These are phyloP conservation scores for Diogma glabrata DNA, from an alignment of 2,888 invertebrate genomes.

Conservation along the genomic window DNA sequence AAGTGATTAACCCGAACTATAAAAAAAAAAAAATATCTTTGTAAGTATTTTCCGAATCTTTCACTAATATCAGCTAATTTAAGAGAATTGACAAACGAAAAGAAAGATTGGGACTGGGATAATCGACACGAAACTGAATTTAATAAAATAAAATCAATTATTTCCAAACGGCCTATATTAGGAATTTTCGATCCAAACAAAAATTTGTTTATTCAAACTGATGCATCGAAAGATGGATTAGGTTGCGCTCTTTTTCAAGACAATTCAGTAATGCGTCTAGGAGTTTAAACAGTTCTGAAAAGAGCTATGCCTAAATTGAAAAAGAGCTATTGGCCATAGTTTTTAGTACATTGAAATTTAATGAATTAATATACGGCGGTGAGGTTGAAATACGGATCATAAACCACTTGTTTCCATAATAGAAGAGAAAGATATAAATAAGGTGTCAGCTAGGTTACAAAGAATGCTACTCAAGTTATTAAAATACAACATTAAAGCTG, in stretches of 20 bases:
- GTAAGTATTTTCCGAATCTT: not conserved
- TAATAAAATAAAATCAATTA: not conserved
- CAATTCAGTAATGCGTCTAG: not conserved
- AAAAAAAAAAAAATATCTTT: not conserved
- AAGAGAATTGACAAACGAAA: not conserved
- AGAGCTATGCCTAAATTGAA: no score
- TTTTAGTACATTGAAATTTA: no score
- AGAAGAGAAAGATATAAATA: no score
- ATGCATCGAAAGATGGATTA: not conserved
- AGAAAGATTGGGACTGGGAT: not conserved
- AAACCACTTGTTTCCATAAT: no score
- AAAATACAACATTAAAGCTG: no score
- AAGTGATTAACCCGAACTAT: no score
- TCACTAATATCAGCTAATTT: not conserved
- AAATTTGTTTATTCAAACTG: not conserved
- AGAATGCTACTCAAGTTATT: no score
- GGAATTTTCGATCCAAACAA: not conserved
- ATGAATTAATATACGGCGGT: no score
- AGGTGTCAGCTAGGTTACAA: no score
- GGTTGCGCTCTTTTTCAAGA: not conserved
- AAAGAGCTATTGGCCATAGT: no score
- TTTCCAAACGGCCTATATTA: not conserved
- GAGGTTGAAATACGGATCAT: no score
- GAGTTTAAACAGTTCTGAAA: no score
- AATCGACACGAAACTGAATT: not conserved